Conservation (phyloP, 2,888 invertebrate genomes). For the Habroteleia sp. region DNA sequence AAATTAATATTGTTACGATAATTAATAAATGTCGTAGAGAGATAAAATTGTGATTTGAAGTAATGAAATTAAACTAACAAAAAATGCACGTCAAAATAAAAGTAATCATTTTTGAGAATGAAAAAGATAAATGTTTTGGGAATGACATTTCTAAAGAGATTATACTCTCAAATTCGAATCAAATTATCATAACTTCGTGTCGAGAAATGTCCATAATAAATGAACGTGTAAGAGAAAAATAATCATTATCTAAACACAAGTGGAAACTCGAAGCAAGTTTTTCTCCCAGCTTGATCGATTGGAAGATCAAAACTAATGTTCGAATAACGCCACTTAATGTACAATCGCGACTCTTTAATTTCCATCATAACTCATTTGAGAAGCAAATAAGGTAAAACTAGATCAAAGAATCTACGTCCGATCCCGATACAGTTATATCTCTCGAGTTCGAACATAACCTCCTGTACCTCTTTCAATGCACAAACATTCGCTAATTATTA, state of each 20-base stretch:
- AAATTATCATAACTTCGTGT: no score
- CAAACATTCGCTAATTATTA: conserved; percentile 51
- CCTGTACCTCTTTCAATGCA: conserved; percentile 27
- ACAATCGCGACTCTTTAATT: conserved; percentile 42
- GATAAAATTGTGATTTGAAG: no score
- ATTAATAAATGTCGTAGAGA: no score
- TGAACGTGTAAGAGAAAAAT: not conserved
- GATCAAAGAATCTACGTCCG: conserved; percentile 33
- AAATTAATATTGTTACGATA: no score
- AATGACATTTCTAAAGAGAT: no score
- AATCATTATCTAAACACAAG: not conserved
- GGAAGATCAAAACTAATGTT: conserved; percentile 10
- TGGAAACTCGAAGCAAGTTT: no score
- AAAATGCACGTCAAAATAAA: no score
- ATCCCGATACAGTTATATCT: conserved; percentile 23
- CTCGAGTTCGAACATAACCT: conserved; percentile 35
- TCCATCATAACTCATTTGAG: conserved; percentile 39
- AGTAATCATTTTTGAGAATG: no score
- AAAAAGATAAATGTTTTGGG: no score
- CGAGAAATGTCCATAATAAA: no score
- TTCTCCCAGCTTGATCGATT: conserved; percentile 5
- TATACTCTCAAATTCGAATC: no score
- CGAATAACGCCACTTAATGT: conserved; percentile 13
- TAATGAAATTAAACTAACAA: no score
- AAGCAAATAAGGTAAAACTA: conserved; percentile 53